Base-by-base conservation (phyloP, 1,140 invertebrate species). In the Drosophila aff. region DNA sequence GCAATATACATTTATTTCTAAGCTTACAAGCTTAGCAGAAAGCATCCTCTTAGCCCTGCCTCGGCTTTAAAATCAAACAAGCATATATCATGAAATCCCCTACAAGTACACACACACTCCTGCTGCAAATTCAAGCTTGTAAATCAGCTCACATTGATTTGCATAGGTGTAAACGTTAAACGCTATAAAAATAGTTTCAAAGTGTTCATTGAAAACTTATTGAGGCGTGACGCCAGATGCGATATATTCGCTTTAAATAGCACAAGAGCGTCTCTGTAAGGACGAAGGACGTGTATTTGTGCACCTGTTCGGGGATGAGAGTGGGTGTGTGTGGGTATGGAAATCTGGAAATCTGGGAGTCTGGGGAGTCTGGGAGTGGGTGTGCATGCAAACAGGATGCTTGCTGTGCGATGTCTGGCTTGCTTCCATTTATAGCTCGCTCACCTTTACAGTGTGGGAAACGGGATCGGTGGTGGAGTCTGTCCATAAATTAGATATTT, bases 141-240 rank as follows among this genome's bases (percentile, higher is more conserved):
- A 63, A 76, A 69, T 86, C 57, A 75, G n/a, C 31, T 46, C 71
- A 41, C 71, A 49, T 65, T 74, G 49, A 68, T 76, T 59, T 67
- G 72, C 69, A 76, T 73, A 66, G 75, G 73, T 81, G 77, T 82
- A 80, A 90, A 82, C 61, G 69, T 83, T 74, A 79, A 74, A 62
- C 49, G 78, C 59, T 85, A 79, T 91, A 90, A 90, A 90, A 82
- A 90, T 90, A 91, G 79, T 90, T 85, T 85, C 82, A 90, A 90
- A 90, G 79, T 90, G 78, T 90, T 90, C 79, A 90, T 90, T 82
- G 79, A 90, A 90, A 91, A 90, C 64, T 82, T 91, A 90, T 90
- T 90, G 72, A 91, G 84, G 79, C 75, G 78, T 76, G 82, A 90
- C 59, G 85, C 44, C 65, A 73, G 64, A 84, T 76, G 78, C 73